phyloP scores from a whole-genome alignment of 1,140 invertebrate genomes.

The Drosophila baimaii region DNA sequence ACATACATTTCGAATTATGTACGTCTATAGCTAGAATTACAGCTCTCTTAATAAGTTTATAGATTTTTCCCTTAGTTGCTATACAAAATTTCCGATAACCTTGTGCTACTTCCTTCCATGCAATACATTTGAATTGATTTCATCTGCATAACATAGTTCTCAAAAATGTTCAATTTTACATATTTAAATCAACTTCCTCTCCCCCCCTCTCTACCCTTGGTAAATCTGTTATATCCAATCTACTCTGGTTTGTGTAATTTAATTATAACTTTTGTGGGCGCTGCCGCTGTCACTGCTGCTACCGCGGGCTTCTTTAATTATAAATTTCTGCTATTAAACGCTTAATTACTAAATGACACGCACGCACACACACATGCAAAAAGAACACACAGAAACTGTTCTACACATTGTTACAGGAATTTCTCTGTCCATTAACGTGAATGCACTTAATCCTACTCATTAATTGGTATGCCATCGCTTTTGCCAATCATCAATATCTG shows the following conservation, averaged over 20 bases:
- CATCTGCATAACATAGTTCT: slow-evolving; percentile 1
- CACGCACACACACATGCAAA: not conserved
- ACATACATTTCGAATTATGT: not conserved
- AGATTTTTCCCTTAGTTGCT: not conserved
- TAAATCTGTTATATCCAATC: slow-evolving; percentile 4
- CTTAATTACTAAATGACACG: slow-evolving; percentile 22
- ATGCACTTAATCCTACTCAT: slow-evolving; percentile 21
- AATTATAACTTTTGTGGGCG: not conserved
- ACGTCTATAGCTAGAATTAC: not conserved
- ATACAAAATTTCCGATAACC: slow-evolving; percentile 5
- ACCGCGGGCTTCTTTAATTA: slow-evolving; percentile 21
- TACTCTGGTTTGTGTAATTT: slow-evolving; percentile 23
- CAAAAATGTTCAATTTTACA: slow-evolving; percentile 5
- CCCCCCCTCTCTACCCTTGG: no score
- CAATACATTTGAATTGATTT: not conserved
- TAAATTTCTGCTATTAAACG: slow-evolving; percentile 22
- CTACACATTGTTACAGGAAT: slow-evolving; percentile 29
- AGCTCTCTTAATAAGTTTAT: not conserved
- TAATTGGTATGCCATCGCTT: slow-evolving; percentile 11
- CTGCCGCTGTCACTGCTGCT: no score
- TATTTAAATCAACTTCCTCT: not conserved
- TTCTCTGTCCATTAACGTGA: not conserved
- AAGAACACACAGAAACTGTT: slow-evolving; percentile 5
- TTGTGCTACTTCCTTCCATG: not conserved
- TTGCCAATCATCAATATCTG: slow-evolving; percentile 16